Percentiles rank a stretch among this genome's conserved stretches.
Conservation (phyloP, 2,888 invertebrate species). For the Ectemnius lituratus region DNA sequence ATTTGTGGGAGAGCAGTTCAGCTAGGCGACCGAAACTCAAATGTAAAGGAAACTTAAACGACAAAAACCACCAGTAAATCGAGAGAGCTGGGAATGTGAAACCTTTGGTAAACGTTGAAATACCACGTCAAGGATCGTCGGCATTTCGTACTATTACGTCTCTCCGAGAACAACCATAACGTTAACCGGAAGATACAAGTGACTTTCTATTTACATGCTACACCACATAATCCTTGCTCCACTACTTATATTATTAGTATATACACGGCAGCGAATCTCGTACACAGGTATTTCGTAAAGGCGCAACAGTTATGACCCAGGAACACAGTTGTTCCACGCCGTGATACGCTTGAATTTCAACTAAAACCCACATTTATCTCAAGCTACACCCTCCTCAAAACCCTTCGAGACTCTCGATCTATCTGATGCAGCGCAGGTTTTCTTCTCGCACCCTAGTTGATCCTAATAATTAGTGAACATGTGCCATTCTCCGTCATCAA, state of each 20-base stretch:
- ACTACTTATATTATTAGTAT: conserved; percentile 59
- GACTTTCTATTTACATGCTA: conserved; percentile 55
- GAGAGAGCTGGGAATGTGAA: conserved; percentile 49
- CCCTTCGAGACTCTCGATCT: conserved; percentile 13
- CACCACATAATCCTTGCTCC: conserved; percentile 51
- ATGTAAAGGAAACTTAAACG: background rate
- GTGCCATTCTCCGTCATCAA: background rate
- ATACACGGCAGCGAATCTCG: conserved; percentile 56
- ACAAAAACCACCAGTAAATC: conserved; percentile 8
- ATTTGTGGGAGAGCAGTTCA: conserved; percentile 9
- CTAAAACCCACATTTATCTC: conserved; percentile 39
- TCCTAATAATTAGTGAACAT: conserved; percentile 4
- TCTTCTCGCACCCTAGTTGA: conserved; percentile 8
- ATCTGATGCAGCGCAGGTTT: conserved; percentile 19
- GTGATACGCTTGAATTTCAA: conserved; percentile 36
- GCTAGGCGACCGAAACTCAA: conserved; percentile 20
- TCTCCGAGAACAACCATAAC: conserved; percentile 41
- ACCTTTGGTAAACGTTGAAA: conserved; percentile 57
- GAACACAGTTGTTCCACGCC: conserved; percentile 61
- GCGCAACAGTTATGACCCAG: conserved; percentile 55
- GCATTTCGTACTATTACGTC: conserved; percentile 52
- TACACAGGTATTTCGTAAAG: conserved; percentile 49
- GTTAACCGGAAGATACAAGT: conserved; percentile 54
- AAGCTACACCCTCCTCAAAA: conserved; percentile 31
- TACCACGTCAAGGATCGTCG: conserved; percentile 36